Conservation (phyloP, 2,797 vertebrate genomes). For the Natrix natrix region DNA sequence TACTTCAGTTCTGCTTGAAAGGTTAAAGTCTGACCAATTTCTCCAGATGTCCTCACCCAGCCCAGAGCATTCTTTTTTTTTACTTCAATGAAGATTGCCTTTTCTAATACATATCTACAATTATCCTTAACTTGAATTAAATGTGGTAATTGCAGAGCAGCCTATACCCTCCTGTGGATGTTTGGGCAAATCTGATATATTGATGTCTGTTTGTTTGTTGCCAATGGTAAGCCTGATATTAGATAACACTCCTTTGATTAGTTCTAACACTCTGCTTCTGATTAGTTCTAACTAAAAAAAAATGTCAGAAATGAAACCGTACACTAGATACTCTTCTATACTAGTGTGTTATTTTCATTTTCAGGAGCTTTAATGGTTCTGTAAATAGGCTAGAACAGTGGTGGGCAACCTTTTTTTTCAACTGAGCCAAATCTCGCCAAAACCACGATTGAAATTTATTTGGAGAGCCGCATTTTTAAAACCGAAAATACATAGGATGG, state of each 20-base stretch:
- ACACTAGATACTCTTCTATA: background rate
- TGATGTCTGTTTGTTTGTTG: background rate
- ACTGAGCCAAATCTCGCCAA: too few relatives aligned
- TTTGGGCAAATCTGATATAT: background rate
- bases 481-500: too few relatives aligned
- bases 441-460: too few relatives aligned
- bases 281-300: background rate
- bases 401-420: too few relatives aligned
- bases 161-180: background rate
- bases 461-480: too few relatives aligned
- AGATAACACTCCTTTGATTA: background rate
- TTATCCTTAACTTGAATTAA: background rate
- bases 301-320: background rate
- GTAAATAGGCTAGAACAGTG: background rate
- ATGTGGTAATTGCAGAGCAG: background rate
- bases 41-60: background rate
- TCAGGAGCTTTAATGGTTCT: background rate
- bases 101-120: background rate
- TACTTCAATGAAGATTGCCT: too few relatives aligned
- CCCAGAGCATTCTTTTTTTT: background rate
- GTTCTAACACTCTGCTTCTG: background rate
- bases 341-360: background rate
- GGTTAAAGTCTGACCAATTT: background rate
- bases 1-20: background rate
- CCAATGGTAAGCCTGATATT: background rate